These are phyloP conservation scores for Conchocele bisecta DNA, from an alignment of 2,888 invertebrate species.

Conservation along the genomic window DNA sequence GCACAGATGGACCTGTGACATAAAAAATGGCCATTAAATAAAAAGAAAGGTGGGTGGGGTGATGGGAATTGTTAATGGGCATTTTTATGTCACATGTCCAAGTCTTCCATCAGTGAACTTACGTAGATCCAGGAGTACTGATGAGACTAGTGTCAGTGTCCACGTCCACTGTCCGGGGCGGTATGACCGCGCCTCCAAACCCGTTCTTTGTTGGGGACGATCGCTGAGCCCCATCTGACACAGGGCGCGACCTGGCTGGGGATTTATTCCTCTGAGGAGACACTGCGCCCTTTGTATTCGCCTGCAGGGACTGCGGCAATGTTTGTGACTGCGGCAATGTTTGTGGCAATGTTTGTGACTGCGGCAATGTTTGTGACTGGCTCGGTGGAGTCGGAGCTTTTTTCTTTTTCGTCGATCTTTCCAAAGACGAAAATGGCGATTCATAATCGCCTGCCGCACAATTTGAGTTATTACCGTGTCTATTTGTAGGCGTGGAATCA, in stretches of 20 bases:
- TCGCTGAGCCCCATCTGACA: slow-evolving; percentile 77
- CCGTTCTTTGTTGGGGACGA: slow-evolving; percentile 70
- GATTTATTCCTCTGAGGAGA: slow-evolving; percentile 57
- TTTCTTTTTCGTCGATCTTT: slow-evolving; percentile 48
- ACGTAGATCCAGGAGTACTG: slow-evolving; percentile 47
- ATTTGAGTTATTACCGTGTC: slow-evolving; percentile 19
- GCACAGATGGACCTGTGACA: no score
- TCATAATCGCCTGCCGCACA: not conserved
- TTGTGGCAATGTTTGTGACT: slow-evolving; percentile 5
- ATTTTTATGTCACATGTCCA: no score
- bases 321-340: not conserved
- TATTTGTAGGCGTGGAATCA: slow-evolving; percentile 30
- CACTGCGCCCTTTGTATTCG: no score
- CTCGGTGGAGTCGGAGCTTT: slow-evolving; percentile 33
- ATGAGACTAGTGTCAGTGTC: slow-evolving; percentile 27
- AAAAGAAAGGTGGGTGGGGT: no score
- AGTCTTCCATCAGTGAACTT: no score
- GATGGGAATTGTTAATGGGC: no score
- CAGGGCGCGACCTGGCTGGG: slow-evolving; percentile 60
- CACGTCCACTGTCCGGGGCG: slow-evolving; percentile 60
- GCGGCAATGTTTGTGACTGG: slow-evolving; percentile 37
- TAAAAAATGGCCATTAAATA: no score
- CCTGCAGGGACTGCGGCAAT: not conserved
- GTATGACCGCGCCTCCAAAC: slow-evolving; percentile 69
- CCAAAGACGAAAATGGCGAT: slow-evolving; percentile 31